Percentiles rank a stretch among this genome's conserved stretches.
Evolutionary conservation across 2,888 invertebrate genomes (phyloP).

Genomic region (Aleiodes testaceus): DNA sequence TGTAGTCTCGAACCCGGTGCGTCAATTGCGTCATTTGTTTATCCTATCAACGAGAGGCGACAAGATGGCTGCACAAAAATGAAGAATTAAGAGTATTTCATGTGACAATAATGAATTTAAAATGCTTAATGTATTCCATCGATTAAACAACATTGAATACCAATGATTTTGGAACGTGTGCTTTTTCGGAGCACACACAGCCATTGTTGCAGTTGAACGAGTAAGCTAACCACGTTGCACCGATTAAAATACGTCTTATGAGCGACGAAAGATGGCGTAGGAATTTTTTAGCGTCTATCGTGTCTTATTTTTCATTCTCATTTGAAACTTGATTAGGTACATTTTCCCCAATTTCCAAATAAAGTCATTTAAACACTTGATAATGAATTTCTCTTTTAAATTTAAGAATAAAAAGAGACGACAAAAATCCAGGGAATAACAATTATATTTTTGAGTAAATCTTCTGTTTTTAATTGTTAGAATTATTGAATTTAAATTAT

Average conservation of each 20-base stretch:
- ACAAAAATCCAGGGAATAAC: too few species aligned
- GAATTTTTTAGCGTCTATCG: constrained; percentile 29
- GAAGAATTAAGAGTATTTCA: not conserved
- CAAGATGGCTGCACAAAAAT: constrained; percentile 60
- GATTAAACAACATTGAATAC: not conserved
- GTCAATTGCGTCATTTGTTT: constrained; percentile 64
- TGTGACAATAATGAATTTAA: not conserved
- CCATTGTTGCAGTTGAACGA: constrained; percentile 21
- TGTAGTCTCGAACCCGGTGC: constrained; percentile 59
- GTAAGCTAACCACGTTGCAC: constrained; percentile 29
- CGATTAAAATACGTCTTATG: constrained; percentile 18
- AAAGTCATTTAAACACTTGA: too few species aligned
- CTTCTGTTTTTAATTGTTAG: too few species aligned
- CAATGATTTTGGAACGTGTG: not conserved
- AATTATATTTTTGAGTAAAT: too few species aligned
- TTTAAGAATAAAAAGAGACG: too few species aligned
- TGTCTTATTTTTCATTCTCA: not conserved
- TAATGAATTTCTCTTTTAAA: too few species aligned
- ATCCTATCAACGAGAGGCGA: constrained; percentile 63
- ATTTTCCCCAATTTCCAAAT: not conserved
- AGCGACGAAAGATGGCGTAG: constrained; percentile 43
- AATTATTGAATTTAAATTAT: too few species aligned
- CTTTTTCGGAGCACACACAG: not conserved
- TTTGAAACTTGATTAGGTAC: not conserved
- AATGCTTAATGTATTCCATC: not conserved